Conservation (phyloP, 2,797 vertebrate genomes). For the Anguilla pacifica region DNA sequence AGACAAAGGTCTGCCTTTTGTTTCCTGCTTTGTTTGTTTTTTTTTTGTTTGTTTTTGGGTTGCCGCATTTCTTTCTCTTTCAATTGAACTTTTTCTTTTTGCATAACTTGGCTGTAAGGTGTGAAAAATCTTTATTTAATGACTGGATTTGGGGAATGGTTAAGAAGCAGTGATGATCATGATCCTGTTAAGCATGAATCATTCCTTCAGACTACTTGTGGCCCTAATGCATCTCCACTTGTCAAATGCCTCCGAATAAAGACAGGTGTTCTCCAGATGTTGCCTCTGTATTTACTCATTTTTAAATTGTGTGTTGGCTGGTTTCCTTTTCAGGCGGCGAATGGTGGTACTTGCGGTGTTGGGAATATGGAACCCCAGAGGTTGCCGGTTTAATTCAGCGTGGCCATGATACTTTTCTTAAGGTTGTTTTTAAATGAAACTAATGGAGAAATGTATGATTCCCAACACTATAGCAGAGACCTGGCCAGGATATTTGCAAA, state of each 20-base stretch:
- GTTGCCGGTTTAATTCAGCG: neutral
- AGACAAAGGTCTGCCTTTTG: conserved; percentile 69
- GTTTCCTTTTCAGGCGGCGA: neutral
- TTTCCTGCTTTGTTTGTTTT: conserved; percentile 65
- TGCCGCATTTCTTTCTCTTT: conserved; percentile 54
- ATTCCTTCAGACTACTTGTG: conserved; percentile 83
- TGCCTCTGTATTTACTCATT: neutral
- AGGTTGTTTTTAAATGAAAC: neutral
- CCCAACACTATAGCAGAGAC: neutral
- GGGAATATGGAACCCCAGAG: neutral
- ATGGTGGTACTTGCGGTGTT: neutral
- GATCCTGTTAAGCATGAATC: conserved; percentile 78
- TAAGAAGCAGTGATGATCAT: conserved; percentile 65
- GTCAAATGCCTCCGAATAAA: conserved; percentile 97
- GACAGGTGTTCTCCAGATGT: conserved; percentile 45
- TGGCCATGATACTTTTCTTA: neutral
- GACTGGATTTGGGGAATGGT: conserved; percentile 82
- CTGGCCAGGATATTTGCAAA: neutral
- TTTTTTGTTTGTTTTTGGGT: conserved; percentile 71
- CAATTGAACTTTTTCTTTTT: conserved; percentile 83
- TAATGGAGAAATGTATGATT: neutral
- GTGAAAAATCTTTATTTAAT: conserved; percentile 72
- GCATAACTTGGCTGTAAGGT: conserved; percentile 85
- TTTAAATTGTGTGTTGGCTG: neutral
- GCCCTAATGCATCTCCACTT: conserved; percentile 91